A percentile compares a stretch with the other conserved stretches of the same genome.
Conservation (phyloP, 2,797 vertebrate species). For the Lagodon rhomboides region DNA sequence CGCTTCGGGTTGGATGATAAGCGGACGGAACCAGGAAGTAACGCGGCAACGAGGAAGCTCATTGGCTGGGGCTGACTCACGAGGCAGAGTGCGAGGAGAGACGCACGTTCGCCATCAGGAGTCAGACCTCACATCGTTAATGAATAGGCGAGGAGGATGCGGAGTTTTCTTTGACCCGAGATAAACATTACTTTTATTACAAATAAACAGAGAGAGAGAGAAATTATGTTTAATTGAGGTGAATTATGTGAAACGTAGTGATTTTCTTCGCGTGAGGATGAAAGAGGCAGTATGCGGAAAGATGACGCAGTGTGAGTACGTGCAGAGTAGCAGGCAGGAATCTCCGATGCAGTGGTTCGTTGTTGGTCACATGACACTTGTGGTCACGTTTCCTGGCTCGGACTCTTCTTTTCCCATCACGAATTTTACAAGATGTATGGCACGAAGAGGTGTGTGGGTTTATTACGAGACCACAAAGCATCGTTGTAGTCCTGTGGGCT, state of each 20-base stretch:
- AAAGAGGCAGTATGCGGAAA: constrained; percentile 25
- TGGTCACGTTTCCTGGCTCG: constrained; percentile 57
- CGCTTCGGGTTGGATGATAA: constrained; percentile 64
- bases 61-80: constrained; percentile 79
- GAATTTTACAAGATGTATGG: not conserved
- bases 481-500: not conserved
- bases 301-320: constrained; percentile 82
- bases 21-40: constrained; percentile 71
- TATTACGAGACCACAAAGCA: not conserved
- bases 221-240: too few relatives aligned
- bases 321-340: constrained; percentile 77
- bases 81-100: constrained; percentile 60
- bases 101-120: constrained; percentile 73
- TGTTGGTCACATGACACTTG: constrained; percentile 57
- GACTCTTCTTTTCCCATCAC: constrained; percentile 3
- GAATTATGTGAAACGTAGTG: constrained; percentile 20
- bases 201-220: rapidly evolving
- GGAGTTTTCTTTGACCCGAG: not conserved
- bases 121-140: constrained; percentile 6
- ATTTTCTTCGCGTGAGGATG: not conserved
- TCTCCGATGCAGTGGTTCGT: constrained; percentile 54
- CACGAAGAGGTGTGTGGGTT: not conserved
- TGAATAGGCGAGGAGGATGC: constrained; percentile 32
- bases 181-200: not conserved
- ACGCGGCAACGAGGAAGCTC: not conserved